Conservation (phyloP, 2,888 invertebrate species). For the Embidobia sp. region DNA sequence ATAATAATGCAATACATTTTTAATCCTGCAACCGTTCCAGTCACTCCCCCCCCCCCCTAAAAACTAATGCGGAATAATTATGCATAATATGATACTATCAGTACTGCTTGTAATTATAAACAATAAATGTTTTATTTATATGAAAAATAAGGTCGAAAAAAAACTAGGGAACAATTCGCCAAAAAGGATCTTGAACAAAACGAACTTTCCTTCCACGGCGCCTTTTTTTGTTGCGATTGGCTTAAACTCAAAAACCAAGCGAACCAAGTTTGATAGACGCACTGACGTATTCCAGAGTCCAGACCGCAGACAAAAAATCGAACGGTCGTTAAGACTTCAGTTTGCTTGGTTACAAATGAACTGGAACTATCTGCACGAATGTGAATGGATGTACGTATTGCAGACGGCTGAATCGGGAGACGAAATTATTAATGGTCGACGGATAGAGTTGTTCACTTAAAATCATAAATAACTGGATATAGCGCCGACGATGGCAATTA, state of each 20-base stretch:
- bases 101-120: no score
- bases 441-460: constrained; percentile 20
- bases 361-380: constrained; percentile 5
- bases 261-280: constrained; percentile 7
- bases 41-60: no score
- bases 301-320: not conserved
- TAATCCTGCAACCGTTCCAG: no score
- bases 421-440: constrained; percentile 22
- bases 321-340: constrained; percentile 14
- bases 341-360: constrained; percentile 17
- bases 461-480: constrained; percentile 20
- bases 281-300: no score
- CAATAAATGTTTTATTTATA: no score
- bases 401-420: not conserved
- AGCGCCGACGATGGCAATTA: constrained; percentile 8
- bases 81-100: no score
- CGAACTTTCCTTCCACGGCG: not conserved
- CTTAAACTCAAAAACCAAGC: constrained; percentile 2
- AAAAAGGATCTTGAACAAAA: no score
- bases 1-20: no score
- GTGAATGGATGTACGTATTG: constrained; percentile 8
- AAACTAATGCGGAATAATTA: no score
- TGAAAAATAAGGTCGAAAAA: no score
- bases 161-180: no score
- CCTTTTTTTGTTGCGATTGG: not conserved